Conservation (phyloP, 2,113 vertebrate genomes). For the Nicator chloris region DNA sequence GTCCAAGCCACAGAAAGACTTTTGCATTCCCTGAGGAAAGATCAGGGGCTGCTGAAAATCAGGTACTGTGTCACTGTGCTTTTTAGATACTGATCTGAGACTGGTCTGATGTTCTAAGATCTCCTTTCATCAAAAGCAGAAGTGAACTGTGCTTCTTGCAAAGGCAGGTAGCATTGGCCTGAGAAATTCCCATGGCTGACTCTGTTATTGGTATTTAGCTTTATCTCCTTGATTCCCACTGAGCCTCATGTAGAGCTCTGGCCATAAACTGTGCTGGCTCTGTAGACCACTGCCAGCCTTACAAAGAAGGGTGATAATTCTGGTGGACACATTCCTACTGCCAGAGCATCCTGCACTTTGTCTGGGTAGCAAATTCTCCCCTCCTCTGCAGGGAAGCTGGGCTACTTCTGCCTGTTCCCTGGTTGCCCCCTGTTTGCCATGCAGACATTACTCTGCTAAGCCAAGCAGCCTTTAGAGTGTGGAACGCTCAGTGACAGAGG, state of each 20-base stretch:
- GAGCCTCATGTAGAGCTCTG: neutral
- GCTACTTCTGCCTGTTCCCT: neutral
- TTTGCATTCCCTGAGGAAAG: constrained; percentile 23
- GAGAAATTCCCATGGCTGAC: neutral
- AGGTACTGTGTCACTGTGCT: constrained; percentile 48
- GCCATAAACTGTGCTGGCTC: neutral
- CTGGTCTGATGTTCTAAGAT: neutral
- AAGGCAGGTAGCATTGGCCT: neutral
- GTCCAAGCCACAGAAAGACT: neutral
- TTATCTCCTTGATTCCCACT: neutral
- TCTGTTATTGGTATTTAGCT: neutral
- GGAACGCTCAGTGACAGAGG: neutral
- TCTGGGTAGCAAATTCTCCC: neutral
- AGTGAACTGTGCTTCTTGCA: neutral
- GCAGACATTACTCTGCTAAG: neutral
- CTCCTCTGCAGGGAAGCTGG: neutral
- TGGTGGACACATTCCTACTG: neutral
- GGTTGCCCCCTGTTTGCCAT: neutral
- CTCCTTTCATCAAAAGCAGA: neutral
- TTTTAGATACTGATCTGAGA: neutral
- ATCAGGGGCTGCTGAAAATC: constrained; percentile 29
- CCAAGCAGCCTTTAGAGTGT: neutral
- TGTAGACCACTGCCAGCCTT: neutral
- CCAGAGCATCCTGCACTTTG: neutral
- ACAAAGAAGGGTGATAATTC: neutral